Evolutionary conservation across 1,140 invertebrate species (phyloP).

Genomic region (Ericerus pela): DNA sequence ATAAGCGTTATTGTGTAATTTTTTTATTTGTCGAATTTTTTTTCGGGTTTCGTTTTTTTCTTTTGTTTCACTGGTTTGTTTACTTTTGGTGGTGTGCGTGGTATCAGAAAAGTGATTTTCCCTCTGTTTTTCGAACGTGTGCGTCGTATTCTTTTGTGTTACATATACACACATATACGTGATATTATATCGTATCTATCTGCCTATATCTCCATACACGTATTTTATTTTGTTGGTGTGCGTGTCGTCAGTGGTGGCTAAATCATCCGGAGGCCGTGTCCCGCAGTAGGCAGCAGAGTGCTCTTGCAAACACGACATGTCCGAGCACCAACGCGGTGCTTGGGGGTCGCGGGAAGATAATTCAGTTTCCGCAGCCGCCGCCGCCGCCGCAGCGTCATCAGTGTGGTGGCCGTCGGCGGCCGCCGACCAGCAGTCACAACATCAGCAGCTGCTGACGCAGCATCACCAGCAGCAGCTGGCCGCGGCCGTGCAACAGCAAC

Average conservation of each 20-base stretch:
- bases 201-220: background rate
- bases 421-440: slow-evolving; percentile 33
- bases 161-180: too few species aligned
- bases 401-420: slow-evolving; percentile 1
- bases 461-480: slow-evolving; percentile 36
- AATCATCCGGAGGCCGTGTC: background rate
- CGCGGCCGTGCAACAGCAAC: slow-evolving; percentile 31
- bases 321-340: slow-evolving; percentile 10
- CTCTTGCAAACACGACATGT: slow-evolving; percentile 2
- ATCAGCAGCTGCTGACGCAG: slow-evolving; percentile 37
- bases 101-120: too few species aligned
- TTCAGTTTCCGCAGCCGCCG: background rate
- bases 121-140: too few species aligned
- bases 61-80: too few species aligned
- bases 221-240: background rate
- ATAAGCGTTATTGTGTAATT: too few species aligned
- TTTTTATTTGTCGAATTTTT: too few species aligned
- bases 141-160: too few species aligned
- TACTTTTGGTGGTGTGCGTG: too few species aligned
- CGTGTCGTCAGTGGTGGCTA: too few species aligned
- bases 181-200: too few species aligned
- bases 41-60: too few species aligned
- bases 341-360: slow-evolving; percentile 2
- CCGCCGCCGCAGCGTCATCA: slow-evolving; percentile 1
- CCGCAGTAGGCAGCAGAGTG: background rate